phyloP scores from a whole-genome alignment of 1,140 invertebrate species.

The Aethina tumida region DNA sequence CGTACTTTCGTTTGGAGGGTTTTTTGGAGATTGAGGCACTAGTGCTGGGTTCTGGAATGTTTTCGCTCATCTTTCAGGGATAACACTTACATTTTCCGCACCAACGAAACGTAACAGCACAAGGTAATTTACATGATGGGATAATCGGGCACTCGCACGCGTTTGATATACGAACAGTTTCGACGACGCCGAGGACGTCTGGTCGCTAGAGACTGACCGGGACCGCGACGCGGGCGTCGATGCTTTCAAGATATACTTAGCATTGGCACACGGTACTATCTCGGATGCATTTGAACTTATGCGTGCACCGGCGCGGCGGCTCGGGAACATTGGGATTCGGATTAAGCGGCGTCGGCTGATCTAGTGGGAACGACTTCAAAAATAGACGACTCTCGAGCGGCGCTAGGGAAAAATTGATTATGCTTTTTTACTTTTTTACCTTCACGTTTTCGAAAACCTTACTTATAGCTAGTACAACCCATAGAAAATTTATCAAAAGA shows the following conservation, averaged over 20 bases:
- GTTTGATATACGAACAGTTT: constrained; percentile 5
- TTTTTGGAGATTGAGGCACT: constrained; percentile 8
- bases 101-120: neutral
- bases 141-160: neutral
- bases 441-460: no score
- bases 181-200: constrained; percentile 9
- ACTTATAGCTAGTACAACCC: no score
- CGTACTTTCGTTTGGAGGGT: constrained; percentile 18
- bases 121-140: neutral
- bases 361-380: no score
- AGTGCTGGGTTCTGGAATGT: constrained; percentile 12
- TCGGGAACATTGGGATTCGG: neutral
- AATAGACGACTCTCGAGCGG: constrained; percentile 4
- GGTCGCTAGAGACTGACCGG: constrained; percentile 21
- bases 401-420: constrained; percentile 5
- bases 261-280: constrained; percentile 23
- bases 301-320: neutral
- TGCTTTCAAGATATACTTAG: constrained; percentile 16
- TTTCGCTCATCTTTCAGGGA: constrained; percentile 17
- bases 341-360: neutral
- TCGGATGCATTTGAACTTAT: constrained; percentile 5
- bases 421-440: constrained; percentile 7
- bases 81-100: constrained; percentile 3
- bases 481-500: no score
- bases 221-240: constrained; percentile 14